These are phyloP conservation scores for Darevskia mixta DNA, from an alignment of 2,797 vertebrate genomes.

Conservation along the genomic window DNA sequence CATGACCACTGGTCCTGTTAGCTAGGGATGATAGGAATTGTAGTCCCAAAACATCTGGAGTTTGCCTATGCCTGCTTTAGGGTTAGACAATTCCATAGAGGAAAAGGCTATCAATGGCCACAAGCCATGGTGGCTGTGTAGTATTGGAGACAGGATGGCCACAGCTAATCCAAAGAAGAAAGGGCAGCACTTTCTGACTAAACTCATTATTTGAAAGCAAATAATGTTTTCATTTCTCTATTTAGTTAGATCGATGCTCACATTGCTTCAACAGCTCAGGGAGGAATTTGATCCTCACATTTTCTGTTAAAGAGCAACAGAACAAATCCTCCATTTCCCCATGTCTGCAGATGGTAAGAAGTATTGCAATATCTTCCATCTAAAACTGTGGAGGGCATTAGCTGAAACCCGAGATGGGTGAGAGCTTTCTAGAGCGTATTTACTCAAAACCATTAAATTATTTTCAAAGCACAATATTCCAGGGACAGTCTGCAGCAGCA, in stretches of 20 bases:
- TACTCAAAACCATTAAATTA: conserved; percentile 28
- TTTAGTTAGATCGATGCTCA: background rate
- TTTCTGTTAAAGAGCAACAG: background rate
- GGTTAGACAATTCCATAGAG: no score
- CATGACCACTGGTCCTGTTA: no score
- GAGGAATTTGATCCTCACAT: conserved; percentile 8
- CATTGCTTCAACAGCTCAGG: background rate
- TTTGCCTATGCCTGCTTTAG: no score
- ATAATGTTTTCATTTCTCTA: background rate
- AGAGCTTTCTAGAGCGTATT: conserved; percentile 1
- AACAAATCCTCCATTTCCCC: conserved; percentile 20
- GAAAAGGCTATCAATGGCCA: no score
- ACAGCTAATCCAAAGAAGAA: background rate
- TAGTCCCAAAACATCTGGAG: no score
- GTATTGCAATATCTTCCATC: conserved; percentile 11
- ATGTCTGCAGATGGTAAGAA: background rate
- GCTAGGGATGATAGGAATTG: no score
- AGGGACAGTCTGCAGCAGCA: background rate
- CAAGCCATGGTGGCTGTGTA: no score
- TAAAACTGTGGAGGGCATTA: conserved; percentile 10
- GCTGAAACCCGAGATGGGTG: conserved; percentile 25
- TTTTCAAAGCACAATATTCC: background rate
- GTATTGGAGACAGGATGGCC: no score
- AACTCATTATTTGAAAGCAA: conserved; percentile 3
- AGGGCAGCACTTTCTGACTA: background rate